Evolutionary conservation across 2,888 invertebrate genomes (phyloP).

Genomic region (Anarsia innoxiella): DNA sequence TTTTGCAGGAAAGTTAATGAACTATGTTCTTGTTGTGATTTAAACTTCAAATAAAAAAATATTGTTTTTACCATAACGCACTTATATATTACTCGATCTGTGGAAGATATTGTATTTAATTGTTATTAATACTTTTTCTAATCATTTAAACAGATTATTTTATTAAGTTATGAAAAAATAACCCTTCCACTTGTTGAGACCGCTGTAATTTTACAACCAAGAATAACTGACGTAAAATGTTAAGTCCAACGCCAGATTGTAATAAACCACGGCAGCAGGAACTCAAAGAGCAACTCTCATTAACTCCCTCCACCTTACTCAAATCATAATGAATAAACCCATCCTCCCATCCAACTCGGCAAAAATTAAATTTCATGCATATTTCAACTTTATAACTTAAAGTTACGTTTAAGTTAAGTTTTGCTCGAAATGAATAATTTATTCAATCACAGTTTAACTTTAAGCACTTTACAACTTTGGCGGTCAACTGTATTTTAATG

Average conservation of each 20-base stretch:
- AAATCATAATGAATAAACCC: background rate
- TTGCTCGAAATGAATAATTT: conserved; percentile 1
- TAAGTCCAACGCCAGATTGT: background rate
- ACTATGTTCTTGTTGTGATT: no score
- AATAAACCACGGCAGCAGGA: background rate
- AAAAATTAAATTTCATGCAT: background rate
- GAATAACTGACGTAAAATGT: background rate
- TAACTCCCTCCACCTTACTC: background rate
- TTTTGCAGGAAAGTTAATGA: no score
- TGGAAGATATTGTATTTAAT: no score
- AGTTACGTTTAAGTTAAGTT: background rate
- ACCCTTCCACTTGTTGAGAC: no score
- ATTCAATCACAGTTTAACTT: conserved; percentile 1
- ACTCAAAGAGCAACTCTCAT: background rate
- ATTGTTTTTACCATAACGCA: no score
- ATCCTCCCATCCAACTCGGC: background rate
- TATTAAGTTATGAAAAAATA: no score
- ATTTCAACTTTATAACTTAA: background rate
- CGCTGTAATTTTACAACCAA: background rate
- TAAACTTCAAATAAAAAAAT: no score
- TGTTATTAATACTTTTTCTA: no score
- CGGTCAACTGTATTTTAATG: background rate
- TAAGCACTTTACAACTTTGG: background rate
- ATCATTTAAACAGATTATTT: no score
- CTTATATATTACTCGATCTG: no score